phyloP scores from a whole-genome alignment of 2,797 vertebrate genomes.

The Chelidonichthys spinosus region DNA sequence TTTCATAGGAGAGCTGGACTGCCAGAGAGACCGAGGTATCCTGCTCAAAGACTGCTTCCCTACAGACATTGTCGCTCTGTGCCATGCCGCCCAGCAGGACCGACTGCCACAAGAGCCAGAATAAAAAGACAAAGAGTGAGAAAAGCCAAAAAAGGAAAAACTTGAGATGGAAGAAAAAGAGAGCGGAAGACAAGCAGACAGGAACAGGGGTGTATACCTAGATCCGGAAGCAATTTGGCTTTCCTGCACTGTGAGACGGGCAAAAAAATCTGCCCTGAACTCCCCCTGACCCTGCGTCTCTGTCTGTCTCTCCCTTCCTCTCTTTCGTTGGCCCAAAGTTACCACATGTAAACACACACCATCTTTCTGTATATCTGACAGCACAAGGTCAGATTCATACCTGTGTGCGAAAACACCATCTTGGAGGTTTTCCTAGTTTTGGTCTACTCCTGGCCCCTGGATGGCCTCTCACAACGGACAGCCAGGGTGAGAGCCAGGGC shows the following conservation, averaged over 20 bases:
- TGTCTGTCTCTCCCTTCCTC: constrained; percentile 48
- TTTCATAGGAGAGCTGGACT: constrained; percentile 96
- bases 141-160: constrained; percentile 28
- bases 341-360: constrained; percentile 54
- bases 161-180: constrained; percentile 59
- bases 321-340: constrained; percentile 49
- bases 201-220: constrained; percentile 70
- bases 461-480: constrained; percentile 82
- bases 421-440: constrained; percentile 77
- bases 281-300: constrained; percentile 88
- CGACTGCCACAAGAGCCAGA: constrained; percentile 52
- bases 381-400: constrained; percentile 78
- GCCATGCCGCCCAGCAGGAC: constrained; percentile 71
- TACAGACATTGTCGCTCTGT: constrained; percentile 91
- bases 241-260: constrained; percentile 88
- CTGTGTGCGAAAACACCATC: constrained; percentile 84
- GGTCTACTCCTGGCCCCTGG: constrained; percentile 87
- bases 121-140: constrained; percentile 51
- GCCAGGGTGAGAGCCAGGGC: constrained; percentile 52
- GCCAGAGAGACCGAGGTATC: constrained; percentile 94
- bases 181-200: constrained; percentile 42
- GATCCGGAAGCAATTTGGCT: constrained; percentile 93
- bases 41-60: constrained; percentile 96
- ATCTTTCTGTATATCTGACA: constrained; percentile 51
- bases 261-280: constrained; percentile 92